Evolutionary conservation across 1,140 invertebrate species (phyloP), one percentile per base, ranked within the genome.

Genomic region (Lepidostoma basale): DNA sequence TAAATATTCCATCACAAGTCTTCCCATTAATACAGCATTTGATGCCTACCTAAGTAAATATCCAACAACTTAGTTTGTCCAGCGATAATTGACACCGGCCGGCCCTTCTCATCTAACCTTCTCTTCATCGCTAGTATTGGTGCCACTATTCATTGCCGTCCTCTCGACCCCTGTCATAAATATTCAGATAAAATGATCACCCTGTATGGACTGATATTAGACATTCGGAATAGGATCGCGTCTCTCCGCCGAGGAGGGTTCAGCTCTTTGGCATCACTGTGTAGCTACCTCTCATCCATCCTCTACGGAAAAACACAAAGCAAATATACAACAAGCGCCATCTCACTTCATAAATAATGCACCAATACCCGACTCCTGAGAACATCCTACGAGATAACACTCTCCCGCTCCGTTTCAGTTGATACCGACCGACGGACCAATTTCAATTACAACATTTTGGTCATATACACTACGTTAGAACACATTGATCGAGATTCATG

Each of bases 401-500:
- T n/a, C n/a, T n/a, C n/a, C n/a, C n/a, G n/a, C n/a, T n/a, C n/a
- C n/a, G n/a, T n/a, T n/a, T n/a, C n/a, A n/a, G n/a, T n/a, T 47
- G 20, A 22, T 18, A 47, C 44, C 20, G 10, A 16, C 52, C 33
- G 33, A 36, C 33, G 22, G 52, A 22, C 22, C 28, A 56, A 56
- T 56, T 22, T 56, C 33, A 14, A 9, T 12, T 18, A 14, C n/a
- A 36, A 56, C 23, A 60, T 40, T 56, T 45, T 60, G 56, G 56
- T 42, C 36, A 23, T 45, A 14, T 40, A 60, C 10, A 26, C 56
- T 60, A 60, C 39, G 16, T 18, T 60, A 60, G 52, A 56, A 56
- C 52, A 56, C 52, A 56, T 56, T 56, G 25, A 16, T 60, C 56
- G 56, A 60, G 56, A 60, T 60, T 40, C 39, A 60, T 42, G 39